Conservation (phyloP, 2,113 vertebrate species). For the Chlorodrepanis virens region DNA sequence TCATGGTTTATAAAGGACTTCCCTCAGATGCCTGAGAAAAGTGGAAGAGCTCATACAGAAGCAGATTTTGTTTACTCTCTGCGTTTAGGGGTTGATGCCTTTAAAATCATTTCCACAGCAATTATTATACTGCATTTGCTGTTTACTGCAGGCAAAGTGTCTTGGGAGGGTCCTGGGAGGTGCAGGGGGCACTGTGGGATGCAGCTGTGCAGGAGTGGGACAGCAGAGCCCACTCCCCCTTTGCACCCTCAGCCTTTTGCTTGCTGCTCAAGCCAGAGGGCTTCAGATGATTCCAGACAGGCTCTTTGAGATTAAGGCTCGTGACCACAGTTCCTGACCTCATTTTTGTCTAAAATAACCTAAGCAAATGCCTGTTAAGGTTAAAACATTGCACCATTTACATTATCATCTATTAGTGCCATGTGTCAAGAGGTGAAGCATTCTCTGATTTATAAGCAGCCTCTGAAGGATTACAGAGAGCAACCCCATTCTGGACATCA, state of each 20-base stretch:
- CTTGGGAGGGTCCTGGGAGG: neutral
- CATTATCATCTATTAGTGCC: neutral
- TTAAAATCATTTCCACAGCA: neutral
- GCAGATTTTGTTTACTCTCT: conserved; percentile 5
- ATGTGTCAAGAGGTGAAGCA: conserved; percentile 9
- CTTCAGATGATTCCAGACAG: neutral
- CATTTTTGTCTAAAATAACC: conserved; percentile 10
- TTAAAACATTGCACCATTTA: conserved; percentile 12
- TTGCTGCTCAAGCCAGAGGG: neutral
- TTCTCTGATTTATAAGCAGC: conserved; percentile 30
- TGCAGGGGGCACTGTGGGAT: neutral
- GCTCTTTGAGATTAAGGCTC: neutral
- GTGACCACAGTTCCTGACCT: neutral
- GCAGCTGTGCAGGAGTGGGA: neutral
- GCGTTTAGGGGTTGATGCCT: neutral
- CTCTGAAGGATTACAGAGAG: conserved; percentile 37
- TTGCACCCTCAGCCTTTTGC: neutral
- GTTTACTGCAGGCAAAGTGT: neutral
- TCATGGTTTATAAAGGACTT: conserved; percentile 71
- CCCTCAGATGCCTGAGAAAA: conserved; percentile 65
- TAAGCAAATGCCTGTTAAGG: neutral
- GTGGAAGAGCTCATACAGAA: conserved; percentile 51
- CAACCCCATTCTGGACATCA: neutral
- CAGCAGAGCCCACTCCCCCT: neutral
- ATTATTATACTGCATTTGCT: neutral